Conservation (phyloP, 37 sponge, comb jelly and placozoan species). For the Beroe ovata region DNA sequence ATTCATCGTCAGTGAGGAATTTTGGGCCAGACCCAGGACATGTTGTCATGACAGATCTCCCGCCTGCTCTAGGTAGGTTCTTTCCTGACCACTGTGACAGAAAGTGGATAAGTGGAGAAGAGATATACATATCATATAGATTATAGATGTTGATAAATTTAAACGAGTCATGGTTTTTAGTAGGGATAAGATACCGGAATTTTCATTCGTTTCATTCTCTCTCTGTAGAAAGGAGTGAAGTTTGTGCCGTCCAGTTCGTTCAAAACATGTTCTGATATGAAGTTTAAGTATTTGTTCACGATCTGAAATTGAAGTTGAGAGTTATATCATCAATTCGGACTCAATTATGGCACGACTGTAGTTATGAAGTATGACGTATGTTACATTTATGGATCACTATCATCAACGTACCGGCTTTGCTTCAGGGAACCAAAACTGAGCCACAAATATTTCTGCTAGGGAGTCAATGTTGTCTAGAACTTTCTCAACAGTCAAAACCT, state of each 20-base stretch:
- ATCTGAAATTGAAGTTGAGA: neutral
- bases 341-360: no score
- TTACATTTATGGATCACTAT: no score
- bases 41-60: neutral
- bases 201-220: neutral
- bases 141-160: no score
- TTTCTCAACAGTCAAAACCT: neutral
- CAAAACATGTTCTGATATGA: neutral
- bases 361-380: no score
- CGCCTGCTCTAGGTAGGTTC: neutral
- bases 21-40: conserved; percentile 10
- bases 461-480: neutral
- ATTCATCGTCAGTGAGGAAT: conserved; percentile 31
- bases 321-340: no score
- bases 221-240: neutral
- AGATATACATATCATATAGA: no score
- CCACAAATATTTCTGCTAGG: neutral
- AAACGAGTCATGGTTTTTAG: no score
- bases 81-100: neutral
- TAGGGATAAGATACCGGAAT: conserved; percentile 55
- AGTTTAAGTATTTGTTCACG: neutral
- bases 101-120: no score
- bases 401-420: neutral
- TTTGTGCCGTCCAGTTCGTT: neutral
- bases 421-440: neutral